A percentile compares a stretch with the other conserved stretches of the same genome.
Evolutionary conservation across 1,140 invertebrate species (phyloP).

Genomic region (Battus philenor): DNA sequence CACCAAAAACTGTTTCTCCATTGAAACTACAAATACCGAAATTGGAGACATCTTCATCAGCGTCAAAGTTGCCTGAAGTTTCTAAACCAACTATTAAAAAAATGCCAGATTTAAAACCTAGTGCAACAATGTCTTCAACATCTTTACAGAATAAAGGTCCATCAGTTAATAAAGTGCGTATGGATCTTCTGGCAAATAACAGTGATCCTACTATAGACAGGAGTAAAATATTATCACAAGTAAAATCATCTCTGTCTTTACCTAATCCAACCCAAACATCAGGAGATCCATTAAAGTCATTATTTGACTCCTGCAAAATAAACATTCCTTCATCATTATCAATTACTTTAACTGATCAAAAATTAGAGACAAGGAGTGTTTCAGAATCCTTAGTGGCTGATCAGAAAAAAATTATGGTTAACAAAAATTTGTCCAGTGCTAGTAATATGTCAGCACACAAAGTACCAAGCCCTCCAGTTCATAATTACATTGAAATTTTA

Average conservation of each 20-base stretch:
- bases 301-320: conserved; percentile 78
- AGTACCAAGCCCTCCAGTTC: conserved; percentile 73
- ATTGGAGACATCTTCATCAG: conserved; percentile 29
- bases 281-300: conserved; percentile 73
- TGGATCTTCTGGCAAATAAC: conserved; percentile 68
- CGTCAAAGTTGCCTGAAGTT: conserved; percentile 32
- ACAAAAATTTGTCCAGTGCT: conserved; percentile 51
- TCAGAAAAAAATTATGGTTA: conserved; percentile 52
- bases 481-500: conserved; percentile 78
- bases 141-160: conserved; percentile 43
- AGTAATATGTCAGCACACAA: conserved; percentile 47
- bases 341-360: conserved; percentile 77
- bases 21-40: conserved; percentile 60
- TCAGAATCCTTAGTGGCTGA: conserved; percentile 40
- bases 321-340: conserved; percentile 78
- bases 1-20: conserved; percentile 55
- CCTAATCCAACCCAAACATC: conserved; percentile 39
- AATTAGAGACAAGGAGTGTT: conserved; percentile 50
- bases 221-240: conserved; percentile 66
- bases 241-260: conserved; percentile 49
- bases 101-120: conserved; percentile 65
- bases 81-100: conserved; percentile 48
- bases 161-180: conserved; percentile 52
- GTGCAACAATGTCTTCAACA: conserved; percentile 26
- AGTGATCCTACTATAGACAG: conserved; percentile 66